Evolutionary conservation across 2,888 invertebrate genomes (phyloP).

Genomic region (Philereme transversata): DNA sequence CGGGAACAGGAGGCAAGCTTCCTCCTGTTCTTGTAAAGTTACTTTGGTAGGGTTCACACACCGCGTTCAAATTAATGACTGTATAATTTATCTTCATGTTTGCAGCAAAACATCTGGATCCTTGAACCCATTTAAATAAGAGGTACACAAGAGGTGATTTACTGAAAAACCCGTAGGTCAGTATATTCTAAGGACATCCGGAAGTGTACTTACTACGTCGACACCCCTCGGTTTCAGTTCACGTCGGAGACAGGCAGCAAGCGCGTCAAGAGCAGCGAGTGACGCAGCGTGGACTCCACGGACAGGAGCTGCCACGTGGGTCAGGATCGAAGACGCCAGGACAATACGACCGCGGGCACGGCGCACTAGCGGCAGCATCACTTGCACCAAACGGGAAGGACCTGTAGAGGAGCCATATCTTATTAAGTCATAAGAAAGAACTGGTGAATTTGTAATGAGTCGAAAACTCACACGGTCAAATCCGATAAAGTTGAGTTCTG

Average conservation of each 20-base stretch:
- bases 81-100: no score
- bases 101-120: no score
- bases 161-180: no score
- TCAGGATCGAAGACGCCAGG: constrained; percentile 91
- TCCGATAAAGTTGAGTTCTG: no score
- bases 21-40: neutral
- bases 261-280: constrained; percentile 90
- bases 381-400: constrained; percentile 88
- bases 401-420: constrained; percentile 64
- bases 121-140: no score
- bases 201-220: constrained; percentile 83
- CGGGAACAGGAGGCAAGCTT: constrained; percentile 8
- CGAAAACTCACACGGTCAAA: no score
- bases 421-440: no score
- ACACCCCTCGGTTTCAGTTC: constrained; percentile 92
- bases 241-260: constrained; percentile 90
- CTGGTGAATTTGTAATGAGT: no score
- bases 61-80: neutral
- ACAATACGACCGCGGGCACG: constrained; percentile 91
- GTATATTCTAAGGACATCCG: no score
- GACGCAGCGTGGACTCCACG: constrained; percentile 92
- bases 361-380: constrained; percentile 92
- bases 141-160: no score
- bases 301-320: constrained; percentile 91
- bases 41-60: neutral